phyloP scores from a whole-genome alignment of 2,113 vertebrate species.

The Bos taurus region DNA sequence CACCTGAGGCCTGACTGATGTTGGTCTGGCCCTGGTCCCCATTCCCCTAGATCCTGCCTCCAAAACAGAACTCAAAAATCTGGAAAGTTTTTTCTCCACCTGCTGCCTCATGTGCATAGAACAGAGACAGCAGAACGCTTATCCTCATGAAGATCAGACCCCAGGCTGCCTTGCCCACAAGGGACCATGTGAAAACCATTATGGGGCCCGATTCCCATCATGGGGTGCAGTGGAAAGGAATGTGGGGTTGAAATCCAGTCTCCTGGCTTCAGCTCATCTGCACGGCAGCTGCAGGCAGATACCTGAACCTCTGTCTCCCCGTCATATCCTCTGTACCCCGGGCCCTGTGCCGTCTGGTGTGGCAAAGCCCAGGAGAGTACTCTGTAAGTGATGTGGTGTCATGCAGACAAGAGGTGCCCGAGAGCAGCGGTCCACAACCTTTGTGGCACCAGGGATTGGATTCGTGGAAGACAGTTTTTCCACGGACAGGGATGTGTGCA shows the following conservation, averaged over 20 bases:
- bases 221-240: neutral
- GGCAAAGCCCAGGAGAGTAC: neutral
- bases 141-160: neutral
- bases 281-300: neutral
- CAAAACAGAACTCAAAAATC: neutral
- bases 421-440: neutral
- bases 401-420: neutral
- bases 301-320: neutral
- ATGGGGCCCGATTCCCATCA: neutral
- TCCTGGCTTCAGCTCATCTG: neutral
- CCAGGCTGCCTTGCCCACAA: neutral
- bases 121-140: neutral
- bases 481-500: neutral
- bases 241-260: neutral
- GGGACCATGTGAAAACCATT: neutral
- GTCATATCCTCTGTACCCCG: neutral
- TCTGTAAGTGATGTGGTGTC: neutral
- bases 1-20: neutral
- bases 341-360: fast-evolving
- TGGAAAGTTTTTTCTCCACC: neutral
- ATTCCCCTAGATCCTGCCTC: neutral
- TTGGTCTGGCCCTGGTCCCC: neutral
- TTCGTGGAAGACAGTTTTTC: neutral
- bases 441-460: neutral
- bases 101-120: neutral